Evolutionary conservation across 2,888 invertebrate species (phyloP).

Genomic region (Leucophenga maculata): DNA sequence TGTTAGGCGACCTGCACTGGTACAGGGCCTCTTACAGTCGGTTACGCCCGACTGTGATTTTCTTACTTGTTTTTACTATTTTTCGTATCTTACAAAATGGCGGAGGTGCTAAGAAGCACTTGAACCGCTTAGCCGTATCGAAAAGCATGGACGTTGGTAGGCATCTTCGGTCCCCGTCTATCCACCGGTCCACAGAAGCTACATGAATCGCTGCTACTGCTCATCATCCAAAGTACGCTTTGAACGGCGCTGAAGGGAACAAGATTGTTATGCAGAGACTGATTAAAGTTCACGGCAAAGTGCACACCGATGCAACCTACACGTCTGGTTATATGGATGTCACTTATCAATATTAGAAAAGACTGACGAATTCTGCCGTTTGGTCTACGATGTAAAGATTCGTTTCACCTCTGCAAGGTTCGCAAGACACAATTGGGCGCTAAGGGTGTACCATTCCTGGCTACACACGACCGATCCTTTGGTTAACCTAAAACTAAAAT

Average conservation of each 20-base stretch:
- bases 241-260: conserved; percentile 95
- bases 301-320: conserved; percentile 96
- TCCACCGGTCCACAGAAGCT: conserved; percentile 98
- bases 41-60: no score
- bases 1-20: no score
- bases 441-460: conserved; percentile 95
- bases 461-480: conserved; percentile 92
- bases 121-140: conserved; percentile 99
- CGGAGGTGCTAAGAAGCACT: conserved; percentile 98
- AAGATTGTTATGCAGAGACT: conserved; percentile 98
- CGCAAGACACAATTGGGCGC: conserved; percentile 90
- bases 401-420: conserved; percentile 98
- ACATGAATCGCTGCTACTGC: conserved; percentile 95
- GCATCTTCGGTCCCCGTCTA: conserved; percentile 97
- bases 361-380: conserved; percentile 96
- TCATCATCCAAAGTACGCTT: conserved; percentile 98
- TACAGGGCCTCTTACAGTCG: no score
- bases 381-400: conserved; percentile 99
- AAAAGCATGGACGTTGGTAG: conserved; percentile 99
- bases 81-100: conserved; percentile 72
- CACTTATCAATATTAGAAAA: conserved; percentile 99
- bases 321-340: conserved; percentile 99
- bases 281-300: conserved; percentile 98
- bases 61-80: no score
- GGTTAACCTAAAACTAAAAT: no score